Evolutionary conservation across 2,113 vertebrate species (phyloP), one percentile per base, ranked within the genome.

Genomic region (Heloderma charlesbogerti): DNA sequence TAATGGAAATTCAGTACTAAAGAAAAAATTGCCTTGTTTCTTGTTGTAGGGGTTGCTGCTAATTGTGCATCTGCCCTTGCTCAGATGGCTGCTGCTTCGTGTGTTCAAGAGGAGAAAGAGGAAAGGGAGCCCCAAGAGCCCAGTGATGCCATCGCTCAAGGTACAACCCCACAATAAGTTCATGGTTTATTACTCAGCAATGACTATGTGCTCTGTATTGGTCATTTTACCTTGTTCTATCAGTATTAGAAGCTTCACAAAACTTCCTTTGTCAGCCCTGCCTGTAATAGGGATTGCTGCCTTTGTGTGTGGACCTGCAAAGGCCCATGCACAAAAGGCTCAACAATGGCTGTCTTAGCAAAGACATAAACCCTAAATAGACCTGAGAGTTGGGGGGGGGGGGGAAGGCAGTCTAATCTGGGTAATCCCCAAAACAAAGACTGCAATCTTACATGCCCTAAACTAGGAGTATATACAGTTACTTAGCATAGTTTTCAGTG

Each of bases 71-170:
- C 99, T 15, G 99, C 99, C 81, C 97, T 99, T 90, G 99, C 99
- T 48, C 99, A 99, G 96, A 99, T 99, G 99, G 98, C 99, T 15
- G 99, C 98, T 67, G 99, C 99, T 2, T 99, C 99, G n/a, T 99
- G 99, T 92, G 98, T 99, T 80, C 98, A 98, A 95, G 99, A 99
- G 90, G 99, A 99, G 87, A 99, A 98, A 93, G 99, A 99, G 6
- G 98, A 99, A 80, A 98, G 95, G 94, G 99, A 99, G 93, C 89
- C 22, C 87, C 97, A 94, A 15, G 99, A 99, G 57, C 97, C 95
- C 13, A 97, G 97, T 80, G 99, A 99, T 92, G 84, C 99, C 93
- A 98, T 99, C 89, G 91, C 98, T 90, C 99, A 99, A 97, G 99
- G 99, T 99, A 97, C 25, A 4, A 4, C 40, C 71, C n/a, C 18